Evolutionary conservation across 2,113 vertebrate genomes (phyloP).

Genomic region (Chaetodon auriga): DNA sequence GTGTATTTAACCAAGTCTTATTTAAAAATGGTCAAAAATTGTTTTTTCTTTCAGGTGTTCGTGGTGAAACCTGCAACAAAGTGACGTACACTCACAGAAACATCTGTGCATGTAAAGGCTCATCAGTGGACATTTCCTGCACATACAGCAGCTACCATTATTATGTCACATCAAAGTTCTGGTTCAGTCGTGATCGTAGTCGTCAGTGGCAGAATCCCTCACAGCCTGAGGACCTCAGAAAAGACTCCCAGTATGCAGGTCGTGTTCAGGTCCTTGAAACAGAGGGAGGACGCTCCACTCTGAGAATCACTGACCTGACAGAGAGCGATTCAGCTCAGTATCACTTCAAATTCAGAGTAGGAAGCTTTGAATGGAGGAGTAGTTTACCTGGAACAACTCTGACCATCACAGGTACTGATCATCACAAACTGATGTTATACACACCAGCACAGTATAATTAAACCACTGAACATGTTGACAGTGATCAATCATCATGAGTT

Average conservation of each 20-base stretch:
- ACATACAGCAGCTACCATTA: accelerated
- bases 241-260: not conserved
- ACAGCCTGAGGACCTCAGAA: too few species aligned
- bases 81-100: constrained; percentile 16
- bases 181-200: not conserved
- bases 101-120: constrained; percentile 14
- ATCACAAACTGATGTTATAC: not conserved
- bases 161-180: accelerated
- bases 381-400: constrained; percentile 42
- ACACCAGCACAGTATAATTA: not conserved
- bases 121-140: constrained; percentile 20
- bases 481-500: too few species aligned
- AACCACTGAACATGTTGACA: not conserved
- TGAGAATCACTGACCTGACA: constrained; percentile 30
- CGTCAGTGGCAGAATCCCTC: not conserved
- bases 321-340: constrained; percentile 45
- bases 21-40: not conserved
- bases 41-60: not conserved
- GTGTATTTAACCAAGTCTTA: not conserved
- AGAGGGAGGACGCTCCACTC: not conserved
- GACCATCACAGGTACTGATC: constrained; percentile 41
- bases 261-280: not conserved
- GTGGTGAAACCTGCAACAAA: not conserved
- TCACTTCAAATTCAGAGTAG: not conserved
- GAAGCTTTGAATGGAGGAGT: not conserved